Evolutionary conservation across 2,113 vertebrate species (phyloP), one percentile per base, ranked within the genome.

Genomic region (Cettia cetti): DNA sequence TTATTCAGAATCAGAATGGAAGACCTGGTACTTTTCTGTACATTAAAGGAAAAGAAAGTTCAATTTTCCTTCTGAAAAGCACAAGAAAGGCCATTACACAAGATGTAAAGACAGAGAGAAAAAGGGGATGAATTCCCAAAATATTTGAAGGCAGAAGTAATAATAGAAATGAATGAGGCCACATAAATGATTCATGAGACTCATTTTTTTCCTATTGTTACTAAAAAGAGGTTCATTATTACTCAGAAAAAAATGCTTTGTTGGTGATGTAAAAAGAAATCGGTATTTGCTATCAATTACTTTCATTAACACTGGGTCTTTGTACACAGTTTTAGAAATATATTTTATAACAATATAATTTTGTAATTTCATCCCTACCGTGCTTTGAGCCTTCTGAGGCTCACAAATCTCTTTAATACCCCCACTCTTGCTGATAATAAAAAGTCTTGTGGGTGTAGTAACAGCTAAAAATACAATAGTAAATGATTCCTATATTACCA

Each of bases 251-350:
- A 95, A 96, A 79, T 65, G 57, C 69, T 94, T 93, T 94, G 92
- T 93, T 96, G 74, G 76, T 86, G 60, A 71, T 96, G 76, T 89
- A 94, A 93, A 92, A 93, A 92, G 90, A 95, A 96, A 96, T 93
- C 92, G 93, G 95, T 93, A 94, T 95, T 96, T 96, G 90, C 90
- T 93, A 97, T 96, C 94, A 96, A 96, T 97, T 96, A 96, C 85
- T 93, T 96, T 93, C 94, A 96, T 96, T 96, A 96, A 91, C 85
- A 93, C 52, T 56, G 22, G 86, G 76, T 65, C 44, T 95, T 94
- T 93, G 69, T 92, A 93, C 65, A 92, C 53, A 90, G 80, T 86
- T 93, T 94, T 86, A 86, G 92, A 94, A 94, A 96, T 90, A 94
- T 61, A 92, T 96, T 96, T 97, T 92, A 79, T 96, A 96, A 93